phyloP scores from a whole-genome alignment of 2,797 vertebrate genomes.

The Antrozous pallidus region DNA sequence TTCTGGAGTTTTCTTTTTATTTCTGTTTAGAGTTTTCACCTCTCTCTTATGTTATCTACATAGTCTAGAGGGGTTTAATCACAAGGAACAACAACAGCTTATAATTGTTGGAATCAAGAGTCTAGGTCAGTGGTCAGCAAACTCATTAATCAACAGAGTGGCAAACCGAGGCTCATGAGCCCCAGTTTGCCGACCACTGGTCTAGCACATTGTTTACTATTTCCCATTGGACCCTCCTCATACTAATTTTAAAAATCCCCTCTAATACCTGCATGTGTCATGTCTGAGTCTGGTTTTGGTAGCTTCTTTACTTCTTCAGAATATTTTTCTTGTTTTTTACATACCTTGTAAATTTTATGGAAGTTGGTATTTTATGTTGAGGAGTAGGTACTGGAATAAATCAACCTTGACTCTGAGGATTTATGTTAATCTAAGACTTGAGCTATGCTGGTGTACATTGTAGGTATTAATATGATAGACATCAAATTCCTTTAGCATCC shows the following conservation, averaged over 20 bases:
- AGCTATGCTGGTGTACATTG: not conserved
- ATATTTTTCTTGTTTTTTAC: not conserved
- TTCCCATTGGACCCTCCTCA: not conserved
- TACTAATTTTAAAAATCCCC: not conserved
- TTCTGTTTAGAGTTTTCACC: not conserved
- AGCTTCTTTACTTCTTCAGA: not conserved
- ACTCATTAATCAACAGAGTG: no score
- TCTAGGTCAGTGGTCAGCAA: no score
- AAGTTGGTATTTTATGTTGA: not conserved
- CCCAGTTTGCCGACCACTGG: no score
- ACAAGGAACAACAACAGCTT: no score
- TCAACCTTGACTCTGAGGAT: not conserved
- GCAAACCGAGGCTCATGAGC: no score
- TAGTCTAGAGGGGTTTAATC: no score
- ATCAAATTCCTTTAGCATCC: not conserved
- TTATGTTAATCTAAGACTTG: not conserved
- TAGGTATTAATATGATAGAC: not conserved
- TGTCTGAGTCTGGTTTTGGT: not conserved
- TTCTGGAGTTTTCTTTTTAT: not conserved
- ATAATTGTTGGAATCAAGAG: no score
- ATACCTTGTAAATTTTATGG: not conserved
- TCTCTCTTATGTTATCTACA: not conserved
- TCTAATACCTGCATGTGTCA: not conserved
- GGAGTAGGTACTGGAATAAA: not conserved
- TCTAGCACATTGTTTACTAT: not conserved